Conservation (phyloP, 2,797 vertebrate species). For the Botia kubotai region DNA sequence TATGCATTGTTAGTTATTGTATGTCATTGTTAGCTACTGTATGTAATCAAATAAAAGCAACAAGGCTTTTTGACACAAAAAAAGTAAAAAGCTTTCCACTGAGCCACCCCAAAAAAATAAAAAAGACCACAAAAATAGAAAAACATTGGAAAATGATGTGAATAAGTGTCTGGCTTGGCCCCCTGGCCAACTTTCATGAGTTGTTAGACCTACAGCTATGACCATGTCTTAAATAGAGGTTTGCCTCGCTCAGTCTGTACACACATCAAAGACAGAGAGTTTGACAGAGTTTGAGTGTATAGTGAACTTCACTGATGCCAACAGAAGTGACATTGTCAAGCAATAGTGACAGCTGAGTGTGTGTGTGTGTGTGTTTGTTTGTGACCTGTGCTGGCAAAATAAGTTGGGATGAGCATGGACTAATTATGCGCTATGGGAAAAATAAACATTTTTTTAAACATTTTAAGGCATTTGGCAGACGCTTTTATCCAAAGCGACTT, state of each 20-base stretch:
- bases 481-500: too few relatives aligned
- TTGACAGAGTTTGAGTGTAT: conserved; percentile 1
- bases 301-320: conserved; percentile 27
- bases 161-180: conserved; percentile 35
- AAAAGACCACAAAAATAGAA: background rate
- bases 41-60: background rate
- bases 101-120: background rate
- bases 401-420: too few relatives aligned
- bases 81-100: background rate
- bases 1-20: background rate
- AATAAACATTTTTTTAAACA: too few relatives aligned
- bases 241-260: conserved; percentile 45
- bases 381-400: background rate
- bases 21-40: too few relatives aligned
- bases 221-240: conserved; percentile 43
- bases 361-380: conserved; percentile 4
- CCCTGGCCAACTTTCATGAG: conserved; percentile 55
- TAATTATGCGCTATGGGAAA: too few relatives aligned
- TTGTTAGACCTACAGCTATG: conserved; percentile 51
- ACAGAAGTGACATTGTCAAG: conserved; percentile 17
- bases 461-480: too few relatives aligned
- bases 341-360: conserved; percentile 8
- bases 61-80: background rate
- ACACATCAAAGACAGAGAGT: conserved; percentile 41
- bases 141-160: conserved; percentile 4